Evolutionary conservation across 2,888 invertebrate genomes (phyloP), one percentile per base, ranked within the genome.

Genomic region (Drosophila kambysellisi): DNA sequence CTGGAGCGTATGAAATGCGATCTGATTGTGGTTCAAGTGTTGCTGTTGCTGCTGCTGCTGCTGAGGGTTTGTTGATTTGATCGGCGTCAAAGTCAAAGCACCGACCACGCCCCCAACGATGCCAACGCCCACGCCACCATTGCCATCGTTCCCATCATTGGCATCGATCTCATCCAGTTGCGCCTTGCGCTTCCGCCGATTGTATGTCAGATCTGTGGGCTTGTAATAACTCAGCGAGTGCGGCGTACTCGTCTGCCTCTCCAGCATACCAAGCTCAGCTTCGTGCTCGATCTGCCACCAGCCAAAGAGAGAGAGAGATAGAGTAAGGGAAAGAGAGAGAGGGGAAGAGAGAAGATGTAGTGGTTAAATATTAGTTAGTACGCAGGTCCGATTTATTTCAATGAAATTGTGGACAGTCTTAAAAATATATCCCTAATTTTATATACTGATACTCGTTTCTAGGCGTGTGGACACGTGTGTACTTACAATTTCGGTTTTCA

Each of bases 401-500:
- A 25, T 25, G 25, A 3, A 25, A 25, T 25, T 25, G 25, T 25
- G 0, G 3, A 25, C 3, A 25, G 25, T 25, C 2, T 25, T 25
- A 25, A 25, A 25, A 25, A 25, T 25, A 25, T 25, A 1, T 25
- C 25, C 25, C 25, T 25, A 25, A 25, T 25, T 25, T 25, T 25
- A 25, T 25, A 25, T 25, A 1, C 1, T 33, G 17, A 25, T 0
- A 25, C 2, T 46, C 7, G 46, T 4, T 46, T 46, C 25, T 25
- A 58, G 48, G 52, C 41, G 41, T 25, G 43, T 17, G 43, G 32
- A 52, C 25, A 15, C 15, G 6, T 35, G 12, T 35, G 66, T 78
- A 92, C 92, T 92, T 90, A 91, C 92, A 84, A 92, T 91, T 91
- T 92, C 92, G 54, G 92, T 92, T 90, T 92, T 92, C 72, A 92